phyloP scores from a whole-genome alignment of 2,113 vertebrate species.

The Tretioscincus oriximinensis region DNA sequence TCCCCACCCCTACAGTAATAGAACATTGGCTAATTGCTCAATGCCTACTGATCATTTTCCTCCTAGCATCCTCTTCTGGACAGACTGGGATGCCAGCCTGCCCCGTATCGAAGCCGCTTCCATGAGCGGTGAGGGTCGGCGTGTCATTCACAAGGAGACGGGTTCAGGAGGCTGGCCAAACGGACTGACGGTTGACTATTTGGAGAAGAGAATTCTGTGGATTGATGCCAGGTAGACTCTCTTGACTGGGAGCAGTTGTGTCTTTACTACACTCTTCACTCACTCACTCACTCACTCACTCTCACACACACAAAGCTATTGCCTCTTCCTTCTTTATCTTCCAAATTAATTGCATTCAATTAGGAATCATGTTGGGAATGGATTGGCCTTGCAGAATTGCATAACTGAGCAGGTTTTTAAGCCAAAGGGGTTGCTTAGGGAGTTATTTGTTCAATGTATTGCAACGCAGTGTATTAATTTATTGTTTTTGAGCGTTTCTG shows the following conservation, averaged over 20 bases:
- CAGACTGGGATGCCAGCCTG: constrained; percentile 93
- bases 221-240: constrained; percentile 88
- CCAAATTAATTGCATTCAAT: too few species aligned
- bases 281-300: too few species aligned
- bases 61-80: constrained; percentile 93
- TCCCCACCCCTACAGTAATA: not conserved
- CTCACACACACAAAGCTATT: too few species aligned
- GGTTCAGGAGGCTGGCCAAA: constrained; percentile 96
- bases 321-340: too few species aligned
- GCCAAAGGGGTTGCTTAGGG: too few species aligned
- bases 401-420: too few species aligned
- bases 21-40: not conserved
- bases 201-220: constrained; percentile 95
- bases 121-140: constrained; percentile 91
- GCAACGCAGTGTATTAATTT: not conserved
- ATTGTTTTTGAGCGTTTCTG: not conserved
- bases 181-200: constrained; percentile 94
- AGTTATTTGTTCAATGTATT: not conserved
- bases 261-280: too few species aligned
- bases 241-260: too few species aligned
- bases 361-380: too few species aligned
- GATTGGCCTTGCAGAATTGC: too few species aligned
- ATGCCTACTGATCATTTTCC: not conserved
- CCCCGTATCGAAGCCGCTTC: constrained; percentile 95
- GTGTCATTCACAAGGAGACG: constrained; percentile 92